Evolutionary conservation across 1,140 invertebrate species (phyloP).

Genomic region (Drosophila auraria): DNA sequence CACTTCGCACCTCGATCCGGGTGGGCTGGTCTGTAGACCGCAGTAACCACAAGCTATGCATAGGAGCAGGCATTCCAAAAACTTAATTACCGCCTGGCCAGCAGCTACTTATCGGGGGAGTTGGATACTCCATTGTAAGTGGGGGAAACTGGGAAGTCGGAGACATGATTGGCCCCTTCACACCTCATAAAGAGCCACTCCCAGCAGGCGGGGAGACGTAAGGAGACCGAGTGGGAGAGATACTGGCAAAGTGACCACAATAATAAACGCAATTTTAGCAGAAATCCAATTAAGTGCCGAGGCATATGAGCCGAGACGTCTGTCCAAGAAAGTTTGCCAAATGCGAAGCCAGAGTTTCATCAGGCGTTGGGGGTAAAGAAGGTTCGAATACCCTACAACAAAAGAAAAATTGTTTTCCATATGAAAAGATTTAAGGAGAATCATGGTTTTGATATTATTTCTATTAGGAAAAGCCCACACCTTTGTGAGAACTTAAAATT

Average conservation of each 20-base stretch:
- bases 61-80: slow-evolving; percentile 53
- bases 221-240: neutral
- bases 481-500: too few relatives aligned
- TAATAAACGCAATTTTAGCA: slow-evolving; percentile 83
- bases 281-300: slow-evolving; percentile 78
- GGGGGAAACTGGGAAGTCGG: slow-evolving; percentile 14
- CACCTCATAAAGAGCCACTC: slow-evolving; percentile 73
- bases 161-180: slow-evolving; percentile 69
- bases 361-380: neutral
- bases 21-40: slow-evolving; percentile 41
- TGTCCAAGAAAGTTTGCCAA: slow-evolving; percentile 45
- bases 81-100: slow-evolving; percentile 78
- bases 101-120: slow-evolving; percentile 50
- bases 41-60: slow-evolving; percentile 59
- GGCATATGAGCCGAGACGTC: slow-evolving; percentile 62
- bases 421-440: too few relatives aligned
- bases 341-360: slow-evolving; percentile 16
- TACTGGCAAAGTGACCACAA: slow-evolving; percentile 58
- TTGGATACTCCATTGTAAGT: slow-evolving; percentile 3
- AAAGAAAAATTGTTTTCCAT: neutral
- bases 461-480: too few relatives aligned
- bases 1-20: slow-evolving; percentile 18
- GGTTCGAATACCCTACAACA: neutral
- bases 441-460: too few relatives aligned
- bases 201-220: too few relatives aligned